Conservation (phyloP, 2,113 vertebrate genomes). For the Eurypyga helias region DNA sequence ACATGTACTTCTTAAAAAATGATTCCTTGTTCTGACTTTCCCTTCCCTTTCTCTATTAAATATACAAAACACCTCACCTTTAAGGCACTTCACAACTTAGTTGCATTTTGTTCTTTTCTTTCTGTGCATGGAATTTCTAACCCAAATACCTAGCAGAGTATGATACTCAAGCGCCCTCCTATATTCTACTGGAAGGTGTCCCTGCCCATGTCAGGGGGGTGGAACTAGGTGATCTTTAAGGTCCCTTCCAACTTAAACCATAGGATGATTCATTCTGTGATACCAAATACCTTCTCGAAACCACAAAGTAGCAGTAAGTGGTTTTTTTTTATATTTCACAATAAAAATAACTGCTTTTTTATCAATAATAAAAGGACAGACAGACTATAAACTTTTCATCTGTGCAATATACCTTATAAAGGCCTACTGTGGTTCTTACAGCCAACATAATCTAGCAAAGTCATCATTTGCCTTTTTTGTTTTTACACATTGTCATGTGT, state of each 20-base stretch:
- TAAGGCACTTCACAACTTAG: background rate
- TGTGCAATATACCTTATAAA: background rate
- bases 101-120: background rate
- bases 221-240: too few relatives aligned
- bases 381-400: background rate
- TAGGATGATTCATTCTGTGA: too few relatives aligned
- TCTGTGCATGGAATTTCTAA: background rate
- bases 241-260: too few relatives aligned
- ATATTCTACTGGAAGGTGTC: too few relatives aligned
- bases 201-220: too few relatives aligned
- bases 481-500: background rate
- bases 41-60: background rate
- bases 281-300: background rate
- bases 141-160: background rate
- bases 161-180: background rate
- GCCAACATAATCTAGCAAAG: background rate
- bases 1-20: background rate
- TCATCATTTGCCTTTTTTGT: background rate
- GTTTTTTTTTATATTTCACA: background rate
- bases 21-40: background rate
- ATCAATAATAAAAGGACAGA: background rate
- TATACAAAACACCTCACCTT: fast-evolving
- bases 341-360: background rate
- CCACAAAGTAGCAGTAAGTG: fast-evolving
- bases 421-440: background rate